Conservation (phyloP, 2,888 invertebrate species). For the Andrena bicolor region DNA sequence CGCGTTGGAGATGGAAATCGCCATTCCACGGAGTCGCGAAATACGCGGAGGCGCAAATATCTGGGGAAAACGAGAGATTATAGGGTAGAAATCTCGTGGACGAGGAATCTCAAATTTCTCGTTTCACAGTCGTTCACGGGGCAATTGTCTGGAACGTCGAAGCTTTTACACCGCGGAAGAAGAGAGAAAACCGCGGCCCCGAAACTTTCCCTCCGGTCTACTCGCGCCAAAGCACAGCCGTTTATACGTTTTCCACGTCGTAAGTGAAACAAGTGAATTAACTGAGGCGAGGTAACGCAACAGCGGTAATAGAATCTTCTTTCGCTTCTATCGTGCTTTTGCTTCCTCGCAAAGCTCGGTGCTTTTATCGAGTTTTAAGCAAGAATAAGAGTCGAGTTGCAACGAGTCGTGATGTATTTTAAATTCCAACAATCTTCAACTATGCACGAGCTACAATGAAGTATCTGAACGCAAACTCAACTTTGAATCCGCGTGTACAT, state of each 20-base stretch:
- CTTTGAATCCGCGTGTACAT: background rate
- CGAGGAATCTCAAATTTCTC: slow-evolving; percentile 28
- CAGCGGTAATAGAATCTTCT: background rate
- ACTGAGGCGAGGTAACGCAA: background rate
- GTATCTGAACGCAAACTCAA: background rate
- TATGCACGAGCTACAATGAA: background rate
- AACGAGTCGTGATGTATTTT: background rate
- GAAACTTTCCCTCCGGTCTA: background rate
- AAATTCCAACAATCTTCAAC: background rate
- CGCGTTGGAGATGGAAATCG: slow-evolving; percentile 19
- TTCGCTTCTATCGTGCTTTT: background rate
- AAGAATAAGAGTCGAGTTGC: background rate
- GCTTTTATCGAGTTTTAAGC: background rate
- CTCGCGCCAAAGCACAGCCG: background rate
- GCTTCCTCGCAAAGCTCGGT: background rate
- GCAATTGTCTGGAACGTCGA: slow-evolving; percentile 27
- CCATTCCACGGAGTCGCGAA: background rate
- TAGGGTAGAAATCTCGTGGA: background rate
- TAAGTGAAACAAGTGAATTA: background rate
- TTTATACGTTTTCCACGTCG: slow-evolving; percentile 4
- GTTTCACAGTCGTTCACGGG: slow-evolving; percentile 21
- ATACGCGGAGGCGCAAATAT: background rate
- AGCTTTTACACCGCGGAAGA: slow-evolving; percentile 16
- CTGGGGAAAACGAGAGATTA: too few species aligned
- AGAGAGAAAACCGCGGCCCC: background rate